phyloP scores from a whole-genome alignment of 37 sponge, comb jelly and placozoan species.

The Oopsacas minuta region DNA sequence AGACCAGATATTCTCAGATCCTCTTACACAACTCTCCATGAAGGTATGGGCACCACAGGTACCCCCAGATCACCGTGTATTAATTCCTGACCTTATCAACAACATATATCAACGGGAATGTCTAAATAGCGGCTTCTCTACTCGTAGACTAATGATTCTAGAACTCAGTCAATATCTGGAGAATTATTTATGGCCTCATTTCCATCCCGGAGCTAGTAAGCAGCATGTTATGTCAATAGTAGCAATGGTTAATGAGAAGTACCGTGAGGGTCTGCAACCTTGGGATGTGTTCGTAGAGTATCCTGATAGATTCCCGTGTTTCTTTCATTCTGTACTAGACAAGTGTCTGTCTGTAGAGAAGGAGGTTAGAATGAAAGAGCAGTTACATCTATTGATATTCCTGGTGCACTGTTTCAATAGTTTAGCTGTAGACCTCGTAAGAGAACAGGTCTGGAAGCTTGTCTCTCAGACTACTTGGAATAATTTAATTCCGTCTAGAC shows the following conservation, averaged over 20 bases:
- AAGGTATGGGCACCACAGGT: constrained; percentile 40
- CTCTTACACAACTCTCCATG: constrained; percentile 24
- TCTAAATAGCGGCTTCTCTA: constrained; percentile 37
- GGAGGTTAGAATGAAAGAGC: constrained; percentile 53
- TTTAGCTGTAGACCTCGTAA: constrained; percentile 80
- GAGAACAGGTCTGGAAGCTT: constrained; percentile 71
- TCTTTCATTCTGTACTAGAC: background rate
- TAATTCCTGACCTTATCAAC: constrained; percentile 20
- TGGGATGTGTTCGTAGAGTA: constrained; percentile 52
- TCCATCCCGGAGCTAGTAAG: constrained; percentile 41
- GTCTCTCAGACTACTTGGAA: constrained; percentile 74
- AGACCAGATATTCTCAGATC: background rate
- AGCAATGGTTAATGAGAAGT: constrained; percentile 94
- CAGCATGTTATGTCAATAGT: constrained; percentile 71
- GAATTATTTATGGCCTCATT: constrained; percentile 87
- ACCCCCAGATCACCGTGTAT: constrained; percentile 15
- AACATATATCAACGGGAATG: constrained; percentile 22
- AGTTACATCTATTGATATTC: constrained; percentile 63
- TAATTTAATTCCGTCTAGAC: constrained; percentile 45
- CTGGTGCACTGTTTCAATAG: constrained; percentile 94
- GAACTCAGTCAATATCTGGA: constrained; percentile 97
- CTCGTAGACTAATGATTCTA: constrained; percentile 42
- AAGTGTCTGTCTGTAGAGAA: constrained; percentile 20
- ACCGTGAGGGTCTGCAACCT: constrained; percentile 69
- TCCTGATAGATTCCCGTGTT: constrained; percentile 14